Evolutionary conservation across 2,888 invertebrate species (phyloP), one percentile per base, ranked within the genome.

Genomic region (Lycia hirtaria): DNA sequence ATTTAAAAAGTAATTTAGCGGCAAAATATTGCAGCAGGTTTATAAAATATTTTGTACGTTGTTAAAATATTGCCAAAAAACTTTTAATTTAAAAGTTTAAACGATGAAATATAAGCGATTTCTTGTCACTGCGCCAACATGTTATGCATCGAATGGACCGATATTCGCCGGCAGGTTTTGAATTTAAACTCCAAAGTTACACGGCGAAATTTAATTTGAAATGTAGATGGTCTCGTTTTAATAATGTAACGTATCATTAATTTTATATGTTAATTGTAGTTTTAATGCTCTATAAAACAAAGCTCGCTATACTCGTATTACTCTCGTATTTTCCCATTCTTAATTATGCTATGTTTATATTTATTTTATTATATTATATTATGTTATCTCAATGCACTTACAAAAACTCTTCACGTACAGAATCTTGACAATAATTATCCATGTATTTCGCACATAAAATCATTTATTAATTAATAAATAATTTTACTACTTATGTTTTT

Each of bases 101-200:
- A 30, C 59, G 45, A 43, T 64, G 57, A 58, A 60, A 58, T 38
- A 55, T 64, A 70, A 73, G 71, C 69, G 64, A 69, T 67, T 73
- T 72, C 52, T 75, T 76, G 76, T 69, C 75, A 69, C 57, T 7
- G 62, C 40, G 75, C 75, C 73, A 76, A 70, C 65, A 57, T 64
- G 64, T 69, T 68, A 65, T 53, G 53, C 50, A 47, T 37, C 32
- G 57, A 67, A 32, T 54, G 64, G 56, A 17, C 49, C 15, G 56
- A 60, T 56, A 65, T 68, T 62, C 45, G 49, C 63, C 50, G 43
- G 56, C 64, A 56, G 54, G 53, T 57, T 69, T 64, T 64, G 62
- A 64, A 70, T 67, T 56, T 53, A 52, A 64, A 37, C 22, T 48
- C 28, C 30, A 48, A 64, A 64, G 62, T 64, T 64, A 44, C 49